These are phyloP conservation scores for Diplosoma virens DNA, from an alignment of 23 tunicate genomes.

Conservation along the genomic window DNA sequence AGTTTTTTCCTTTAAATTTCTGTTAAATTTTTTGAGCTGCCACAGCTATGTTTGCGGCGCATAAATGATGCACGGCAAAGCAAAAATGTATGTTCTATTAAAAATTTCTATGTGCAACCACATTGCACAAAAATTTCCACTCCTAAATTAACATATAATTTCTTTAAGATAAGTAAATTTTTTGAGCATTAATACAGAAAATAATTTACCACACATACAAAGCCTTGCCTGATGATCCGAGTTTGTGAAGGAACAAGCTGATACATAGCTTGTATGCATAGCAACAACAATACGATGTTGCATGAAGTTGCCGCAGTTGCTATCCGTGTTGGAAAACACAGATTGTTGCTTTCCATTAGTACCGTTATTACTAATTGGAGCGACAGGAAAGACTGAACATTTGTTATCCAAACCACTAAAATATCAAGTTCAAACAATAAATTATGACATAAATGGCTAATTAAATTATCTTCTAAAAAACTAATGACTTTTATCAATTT, in stretches of 20 bases:
- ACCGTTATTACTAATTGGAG: neutral
- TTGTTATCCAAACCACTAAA: constrained; percentile 87
- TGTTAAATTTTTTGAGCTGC: too few species aligned
- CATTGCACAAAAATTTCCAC: too few species aligned
- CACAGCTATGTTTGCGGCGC: too few species aligned
- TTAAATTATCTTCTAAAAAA: too few species aligned
- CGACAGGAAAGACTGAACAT: constrained; percentile 71
- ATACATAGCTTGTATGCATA: constrained; percentile 92
- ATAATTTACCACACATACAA: neutral
- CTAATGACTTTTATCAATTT: too few species aligned
- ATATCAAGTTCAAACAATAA: neutral
- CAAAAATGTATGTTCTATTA: too few species aligned
- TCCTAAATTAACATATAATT: too few species aligned
- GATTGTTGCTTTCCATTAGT: neutral
- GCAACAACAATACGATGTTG: constrained; percentile 87
- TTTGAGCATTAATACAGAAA: neutral
- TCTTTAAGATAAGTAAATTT: too few species aligned
- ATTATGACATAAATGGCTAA: too few species aligned
- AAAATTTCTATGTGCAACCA: too few species aligned
- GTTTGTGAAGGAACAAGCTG: constrained; percentile 83
- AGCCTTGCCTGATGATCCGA: constrained; percentile 74
- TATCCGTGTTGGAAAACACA: neutral
- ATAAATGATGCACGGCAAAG: too few species aligned
- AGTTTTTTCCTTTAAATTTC: too few species aligned
- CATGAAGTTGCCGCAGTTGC: constrained; percentile 28